Percentiles rank a stretch among this genome's conserved stretches.
Evolutionary conservation across 2,113 vertebrate genomes (phyloP).

Genomic region (Dicentrarchus labrax): DNA sequence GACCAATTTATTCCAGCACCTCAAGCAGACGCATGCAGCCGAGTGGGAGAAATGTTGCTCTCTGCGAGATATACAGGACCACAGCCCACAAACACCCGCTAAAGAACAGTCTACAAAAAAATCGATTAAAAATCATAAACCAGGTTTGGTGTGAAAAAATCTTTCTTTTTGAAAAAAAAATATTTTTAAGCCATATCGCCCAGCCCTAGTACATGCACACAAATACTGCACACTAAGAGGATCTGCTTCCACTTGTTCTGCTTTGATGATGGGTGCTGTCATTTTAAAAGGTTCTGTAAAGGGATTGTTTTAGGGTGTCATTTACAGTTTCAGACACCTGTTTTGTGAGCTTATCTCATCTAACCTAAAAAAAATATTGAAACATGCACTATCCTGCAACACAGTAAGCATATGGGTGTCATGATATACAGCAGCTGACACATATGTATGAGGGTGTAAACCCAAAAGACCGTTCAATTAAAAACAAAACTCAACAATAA

Average conservation of each 20-base stretch:
- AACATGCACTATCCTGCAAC: conserved; percentile 9
- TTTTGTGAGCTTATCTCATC: neutral
- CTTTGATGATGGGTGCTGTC: neutral
- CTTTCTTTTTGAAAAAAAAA: no score
- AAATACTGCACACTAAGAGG: neutral
- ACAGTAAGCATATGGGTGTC: neutral
- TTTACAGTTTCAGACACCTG: neutral
- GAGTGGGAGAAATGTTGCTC: no score
- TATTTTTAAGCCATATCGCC: no score
- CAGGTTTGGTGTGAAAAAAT: no score
- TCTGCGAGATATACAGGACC: no score
- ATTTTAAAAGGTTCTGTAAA: neutral
- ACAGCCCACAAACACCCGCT: no score
- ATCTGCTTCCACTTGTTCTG: neutral
- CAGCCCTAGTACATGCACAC: conserved; percentile 37
- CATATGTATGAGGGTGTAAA: conserved; percentile 2
- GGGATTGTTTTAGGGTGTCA: neutral
- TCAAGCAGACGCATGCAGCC: no score
- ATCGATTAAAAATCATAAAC: no score
- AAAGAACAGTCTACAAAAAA: no score
- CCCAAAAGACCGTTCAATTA: neutral
- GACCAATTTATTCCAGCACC: no score
- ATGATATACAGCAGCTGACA: conserved; percentile 24
- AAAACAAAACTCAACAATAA: neutral
- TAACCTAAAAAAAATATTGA: neutral